Conservation (phyloP, 2,888 invertebrate species). For the Deilephila porcellus region DNA sequence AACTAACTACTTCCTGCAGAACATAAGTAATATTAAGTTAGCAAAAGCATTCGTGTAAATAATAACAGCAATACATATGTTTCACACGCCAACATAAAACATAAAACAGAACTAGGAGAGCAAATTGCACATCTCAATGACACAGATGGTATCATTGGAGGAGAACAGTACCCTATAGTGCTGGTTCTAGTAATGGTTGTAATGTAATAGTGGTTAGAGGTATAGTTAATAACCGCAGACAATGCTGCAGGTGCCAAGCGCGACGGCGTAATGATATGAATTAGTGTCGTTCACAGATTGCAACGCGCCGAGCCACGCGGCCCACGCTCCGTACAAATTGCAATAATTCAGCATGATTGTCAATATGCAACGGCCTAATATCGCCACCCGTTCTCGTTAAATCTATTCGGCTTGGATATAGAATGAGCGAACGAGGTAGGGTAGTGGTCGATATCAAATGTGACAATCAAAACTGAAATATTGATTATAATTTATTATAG, state of each 20-base stretch:
- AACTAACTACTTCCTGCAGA: too few relatives aligned
- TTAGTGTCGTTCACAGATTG: constrained; percentile 48
- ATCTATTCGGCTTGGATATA: background rate
- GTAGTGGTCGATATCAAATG: background rate
- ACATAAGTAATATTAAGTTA: background rate
- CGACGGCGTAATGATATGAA: constrained; percentile 48
- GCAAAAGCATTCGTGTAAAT: background rate
- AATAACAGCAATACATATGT: background rate
- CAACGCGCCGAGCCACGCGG: constrained; percentile 55
- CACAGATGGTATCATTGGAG: constrained; percentile 4
- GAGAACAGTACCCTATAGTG: background rate
- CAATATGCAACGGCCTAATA: constrained; percentile 40
- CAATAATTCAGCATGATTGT: constrained; percentile 58
- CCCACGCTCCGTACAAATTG: constrained; percentile 57
- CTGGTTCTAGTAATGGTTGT: background rate
- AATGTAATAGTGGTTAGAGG: background rate
- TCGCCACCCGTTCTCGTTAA: constrained; percentile 1
- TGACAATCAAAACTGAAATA: background rate
- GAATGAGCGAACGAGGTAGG: background rate
- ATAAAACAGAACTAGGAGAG: background rate
- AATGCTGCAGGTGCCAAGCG: constrained; percentile 23
- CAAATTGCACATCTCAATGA: background rate
- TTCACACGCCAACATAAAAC: background rate
- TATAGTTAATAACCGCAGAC: constrained; percentile 14
- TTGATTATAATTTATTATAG: background rate